Base-by-base conservation (phyloP, 2,888 invertebrate genomes). In the Ophion ellenae region DNA sequence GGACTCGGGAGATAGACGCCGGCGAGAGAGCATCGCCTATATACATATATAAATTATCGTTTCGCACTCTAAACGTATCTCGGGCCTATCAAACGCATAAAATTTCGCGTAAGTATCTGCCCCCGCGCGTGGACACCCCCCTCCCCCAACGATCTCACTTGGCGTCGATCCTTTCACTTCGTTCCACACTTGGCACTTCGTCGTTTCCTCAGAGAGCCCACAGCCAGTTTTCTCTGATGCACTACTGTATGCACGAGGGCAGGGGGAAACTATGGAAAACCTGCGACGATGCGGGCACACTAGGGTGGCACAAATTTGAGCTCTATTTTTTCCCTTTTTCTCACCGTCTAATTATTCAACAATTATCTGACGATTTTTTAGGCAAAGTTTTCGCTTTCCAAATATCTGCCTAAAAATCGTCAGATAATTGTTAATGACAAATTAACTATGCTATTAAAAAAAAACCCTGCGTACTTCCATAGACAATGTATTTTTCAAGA, bases 31-130 rank as follows among this genome's bases (percentile, higher is more conserved):
- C 53, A 71, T 67, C 76, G 71, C 75, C 66, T 53, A n/a, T 20
- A 67, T 79, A 86, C 20, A 61, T 47, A 10, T 81, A 81, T 76
- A 83, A 81, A 83, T 76, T 81, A 81, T 75, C 86, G 82, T 90
- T 90, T 88, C 88, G 88, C 88, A 88, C 89, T 90, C 87, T 85
- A 84, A 85, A 84, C 89, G 90, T 86, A 87, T 89, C 88, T 87
- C 88, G 86, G 88, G 88, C 87, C 89, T 86, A 86, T 89, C 90
- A 91, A 90, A 88, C 89, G 89, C 90, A 90, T 90, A 89, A 91
- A 91, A 90, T 88, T 89, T 86, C 86, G 82, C 69, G 75, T 75
- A 87, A 87, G 87, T 82, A 85, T 87, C 83, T 80, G 82, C 76
- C 77, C 76, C 84, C 85, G 80, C 86, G 87, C 86, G 86, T 89